A percentile compares a stretch with the other conserved stretches of the same genome.
Conservation (phyloP, 1,140 invertebrate species). For the Gerris buenoi region DNA sequence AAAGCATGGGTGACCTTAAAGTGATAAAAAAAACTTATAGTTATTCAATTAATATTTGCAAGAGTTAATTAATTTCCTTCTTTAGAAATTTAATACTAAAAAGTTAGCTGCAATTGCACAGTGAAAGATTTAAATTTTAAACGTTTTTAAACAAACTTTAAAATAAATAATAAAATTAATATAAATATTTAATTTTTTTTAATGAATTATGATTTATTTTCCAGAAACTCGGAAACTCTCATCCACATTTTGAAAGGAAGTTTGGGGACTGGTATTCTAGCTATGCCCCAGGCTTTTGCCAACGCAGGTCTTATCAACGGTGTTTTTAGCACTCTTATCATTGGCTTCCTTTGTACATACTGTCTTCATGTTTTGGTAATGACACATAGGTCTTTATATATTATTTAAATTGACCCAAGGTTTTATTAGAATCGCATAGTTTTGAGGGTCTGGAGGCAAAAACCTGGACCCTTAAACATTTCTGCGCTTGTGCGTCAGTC, state of each 20-base stretch:
- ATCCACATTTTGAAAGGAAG: slow-evolving; percentile 55
- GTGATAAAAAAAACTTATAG: no score
- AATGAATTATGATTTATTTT: slow-evolving; percentile 12
- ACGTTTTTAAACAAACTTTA: no score
- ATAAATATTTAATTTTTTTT: no score
- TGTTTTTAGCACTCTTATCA: slow-evolving; percentile 40
- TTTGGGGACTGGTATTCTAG: slow-evolving; percentile 61
- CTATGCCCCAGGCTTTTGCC: slow-evolving; percentile 61
- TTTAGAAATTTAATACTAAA: no score
- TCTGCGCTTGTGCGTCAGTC: no score
- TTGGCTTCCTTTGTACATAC: slow-evolving; percentile 44
- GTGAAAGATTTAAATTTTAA: no score
- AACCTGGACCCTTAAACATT: neutral
- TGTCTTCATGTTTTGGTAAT: slow-evolving; percentile 49
- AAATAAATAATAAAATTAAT: no score
- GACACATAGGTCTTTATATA: slow-evolving; percentile 7
- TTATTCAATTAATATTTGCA: no score
- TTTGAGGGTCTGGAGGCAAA: neutral
- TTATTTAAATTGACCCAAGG: neutral
- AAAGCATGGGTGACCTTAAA: no score
- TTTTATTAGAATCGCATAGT: neutral
- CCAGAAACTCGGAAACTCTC: slow-evolving; percentile 46
- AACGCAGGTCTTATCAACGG: slow-evolving; percentile 47
- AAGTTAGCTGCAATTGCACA: no score
- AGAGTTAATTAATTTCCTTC: no score